Conservation (phyloP, 2,888 invertebrate genomes). For the Ectropis crepuscularia region DNA sequence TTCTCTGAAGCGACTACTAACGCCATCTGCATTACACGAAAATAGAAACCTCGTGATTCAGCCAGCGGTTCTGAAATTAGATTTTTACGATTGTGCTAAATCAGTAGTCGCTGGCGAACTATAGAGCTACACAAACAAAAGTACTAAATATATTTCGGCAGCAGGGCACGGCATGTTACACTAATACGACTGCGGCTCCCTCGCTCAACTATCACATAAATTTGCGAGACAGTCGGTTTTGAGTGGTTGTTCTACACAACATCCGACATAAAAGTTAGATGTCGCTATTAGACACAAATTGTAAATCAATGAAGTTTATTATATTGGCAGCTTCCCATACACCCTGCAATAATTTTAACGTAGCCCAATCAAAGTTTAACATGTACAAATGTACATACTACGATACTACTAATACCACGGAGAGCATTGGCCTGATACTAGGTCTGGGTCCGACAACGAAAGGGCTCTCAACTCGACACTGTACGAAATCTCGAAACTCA, state of each 20-base stretch:
- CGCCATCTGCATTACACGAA: slow-evolving; percentile 18
- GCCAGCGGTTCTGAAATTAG: slow-evolving; percentile 16
- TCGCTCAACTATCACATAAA: not conserved
- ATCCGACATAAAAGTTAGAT: slow-evolving; percentile 16
- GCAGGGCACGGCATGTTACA: not conserved
- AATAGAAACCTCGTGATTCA: slow-evolving; percentile 23
- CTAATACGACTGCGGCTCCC: not conserved
- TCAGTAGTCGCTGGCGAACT: not conserved
- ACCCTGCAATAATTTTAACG: too few relatives aligned
- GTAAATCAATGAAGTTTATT: not conserved
- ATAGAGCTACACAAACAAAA: not conserved
- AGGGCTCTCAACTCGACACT: too few relatives aligned
- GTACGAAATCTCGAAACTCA: too few relatives aligned
- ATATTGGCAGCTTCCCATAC: too few relatives aligned
- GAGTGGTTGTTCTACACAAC: not conserved
- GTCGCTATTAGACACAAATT: slow-evolving; percentile 17
- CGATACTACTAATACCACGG: too few relatives aligned
- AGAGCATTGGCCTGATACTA: too few relatives aligned
- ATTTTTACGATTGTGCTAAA: slow-evolving; percentile 8
- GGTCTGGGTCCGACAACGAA: too few relatives aligned
- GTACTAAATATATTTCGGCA: not conserved
- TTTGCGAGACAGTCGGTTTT: not conserved
- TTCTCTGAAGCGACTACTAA: slow-evolving; percentile 6
- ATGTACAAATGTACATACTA: too few relatives aligned
- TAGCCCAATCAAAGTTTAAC: too few relatives aligned